Percentiles rank a stretch among this genome's conserved stretches.
These are phyloP conservation scores for Prunella strophiata DNA, from an alignment of 2,797 vertebrate species.

Conservation along the genomic window DNA sequence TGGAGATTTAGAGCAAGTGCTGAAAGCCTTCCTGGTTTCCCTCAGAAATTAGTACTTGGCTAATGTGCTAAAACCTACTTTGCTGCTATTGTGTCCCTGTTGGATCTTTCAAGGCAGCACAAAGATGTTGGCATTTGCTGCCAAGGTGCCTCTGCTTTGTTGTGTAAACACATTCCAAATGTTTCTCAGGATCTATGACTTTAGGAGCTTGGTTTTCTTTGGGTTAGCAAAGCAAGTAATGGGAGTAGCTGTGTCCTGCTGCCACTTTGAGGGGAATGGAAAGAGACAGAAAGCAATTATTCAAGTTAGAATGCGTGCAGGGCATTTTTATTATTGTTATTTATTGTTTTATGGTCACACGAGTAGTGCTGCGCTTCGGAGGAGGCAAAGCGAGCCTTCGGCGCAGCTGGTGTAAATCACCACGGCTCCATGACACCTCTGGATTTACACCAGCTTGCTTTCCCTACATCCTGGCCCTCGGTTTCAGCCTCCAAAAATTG, in stretches of 20 bases:
- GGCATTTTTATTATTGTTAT: slow-evolving; percentile 43
- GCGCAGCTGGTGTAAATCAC: background rate
- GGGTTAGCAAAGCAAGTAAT: slow-evolving; percentile 12
- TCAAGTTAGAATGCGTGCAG: background rate
- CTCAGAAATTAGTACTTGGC: background rate
- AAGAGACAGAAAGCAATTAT: slow-evolving; percentile 43
- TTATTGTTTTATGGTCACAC: background rate
- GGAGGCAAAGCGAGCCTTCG: background rate
- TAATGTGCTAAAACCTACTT: background rate
- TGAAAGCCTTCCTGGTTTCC: background rate
- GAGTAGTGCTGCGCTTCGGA: background rate
- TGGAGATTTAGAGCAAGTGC: background rate
- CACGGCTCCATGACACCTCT: accelerated
- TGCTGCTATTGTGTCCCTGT: background rate
- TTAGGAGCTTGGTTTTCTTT: background rate
- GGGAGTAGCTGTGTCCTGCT: background rate
- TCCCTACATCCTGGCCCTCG: background rate
- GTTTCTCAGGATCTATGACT: background rate
- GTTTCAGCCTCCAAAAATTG: background rate
- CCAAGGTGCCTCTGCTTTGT: background rate
- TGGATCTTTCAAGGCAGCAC: background rate
- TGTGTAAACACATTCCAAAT: background rate
- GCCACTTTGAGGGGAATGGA: background rate
- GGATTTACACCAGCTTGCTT: background rate
- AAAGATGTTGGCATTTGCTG: background rate